Percentiles rank a stretch among this genome's conserved stretches.
Evolutionary conservation across 2,888 invertebrate species (phyloP).

Genomic region (Chrysomela aeneicollis): DNA sequence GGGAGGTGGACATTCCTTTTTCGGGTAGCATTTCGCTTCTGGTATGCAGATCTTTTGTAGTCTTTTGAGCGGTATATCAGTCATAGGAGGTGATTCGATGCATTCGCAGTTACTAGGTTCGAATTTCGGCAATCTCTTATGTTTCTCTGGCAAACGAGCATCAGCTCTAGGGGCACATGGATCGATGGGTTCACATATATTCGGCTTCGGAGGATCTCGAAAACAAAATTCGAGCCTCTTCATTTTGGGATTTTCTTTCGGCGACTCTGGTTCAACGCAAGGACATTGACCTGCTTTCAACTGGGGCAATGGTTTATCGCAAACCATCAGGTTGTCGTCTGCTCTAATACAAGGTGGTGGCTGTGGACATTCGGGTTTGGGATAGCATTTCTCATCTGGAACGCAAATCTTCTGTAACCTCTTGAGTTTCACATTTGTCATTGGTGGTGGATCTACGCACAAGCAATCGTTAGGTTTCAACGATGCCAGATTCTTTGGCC

Average conservation of each 20-base stretch:
- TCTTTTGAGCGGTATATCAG: slow-evolving; percentile 35
- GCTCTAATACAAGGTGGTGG: slow-evolving; percentile 23
- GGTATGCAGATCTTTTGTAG: slow-evolving; percentile 31
- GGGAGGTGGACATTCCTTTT: slow-evolving; percentile 15
- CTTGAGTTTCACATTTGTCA: slow-evolving; percentile 37
- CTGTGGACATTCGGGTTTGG: slow-evolving; percentile 9
- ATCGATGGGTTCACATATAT: background rate
- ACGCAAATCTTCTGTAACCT: slow-evolving; percentile 33
- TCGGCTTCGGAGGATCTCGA: slow-evolving; percentile 39
- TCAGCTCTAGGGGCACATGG: slow-evolving; percentile 35
- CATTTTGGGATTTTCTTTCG: slow-evolving; percentile 35
- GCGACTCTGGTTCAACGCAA: slow-evolving; percentile 37
- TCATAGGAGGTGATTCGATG: slow-evolving; percentile 39
- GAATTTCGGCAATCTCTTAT: slow-evolving; percentile 31
- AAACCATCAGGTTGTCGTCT: slow-evolving; percentile 27
- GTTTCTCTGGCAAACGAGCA: slow-evolving; percentile 20
- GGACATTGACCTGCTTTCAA: slow-evolving; percentile 34
- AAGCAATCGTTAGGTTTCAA: slow-evolving; percentile 36
- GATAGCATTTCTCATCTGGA: slow-evolving; percentile 27
- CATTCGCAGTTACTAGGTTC: slow-evolving; percentile 39
- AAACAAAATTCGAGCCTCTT: slow-evolving; percentile 36
- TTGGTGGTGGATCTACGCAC: slow-evolving; percentile 40
- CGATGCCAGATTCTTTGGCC: slow-evolving; percentile 28
- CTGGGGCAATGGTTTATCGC: slow-evolving; percentile 39
- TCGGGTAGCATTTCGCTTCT: slow-evolving; percentile 19